Conservation (phyloP, 2,113 vertebrate genomes). For the Labeo catla region DNA sequence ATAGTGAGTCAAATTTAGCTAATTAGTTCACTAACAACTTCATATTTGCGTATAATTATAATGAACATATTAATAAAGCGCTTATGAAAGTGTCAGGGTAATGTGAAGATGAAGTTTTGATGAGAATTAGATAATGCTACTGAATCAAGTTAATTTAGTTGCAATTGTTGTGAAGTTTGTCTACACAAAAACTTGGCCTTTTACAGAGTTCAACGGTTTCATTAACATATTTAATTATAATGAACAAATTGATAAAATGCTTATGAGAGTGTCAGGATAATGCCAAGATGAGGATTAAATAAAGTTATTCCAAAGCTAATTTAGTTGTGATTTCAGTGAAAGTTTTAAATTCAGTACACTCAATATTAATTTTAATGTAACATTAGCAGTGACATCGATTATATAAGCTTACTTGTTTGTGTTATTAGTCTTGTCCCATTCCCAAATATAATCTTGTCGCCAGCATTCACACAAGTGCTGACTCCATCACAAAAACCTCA, state of each 20-base stretch:
- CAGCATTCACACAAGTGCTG: slow-evolving; percentile 33
- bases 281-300: background rate
- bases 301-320: background rate
- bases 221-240: background rate
- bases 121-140: no score
- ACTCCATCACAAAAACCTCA: slow-evolving; percentile 26
- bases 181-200: background rate
- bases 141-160: background rate
- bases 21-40: no score
- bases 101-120: no score
- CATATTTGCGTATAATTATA: no score
- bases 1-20: background rate
- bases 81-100: background rate
- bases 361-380: background rate
- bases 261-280: background rate
- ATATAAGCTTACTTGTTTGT: slow-evolving; percentile 53
- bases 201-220: background rate
- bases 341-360: background rate
- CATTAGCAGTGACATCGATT: background rate
- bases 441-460: slow-evolving; percentile 56
- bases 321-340: background rate
- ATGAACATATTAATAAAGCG: no score
- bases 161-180: background rate
- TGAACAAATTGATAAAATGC: background rate
- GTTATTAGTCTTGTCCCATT: slow-evolving; percentile 51